Base-by-base conservation (phyloP, 2,888 invertebrate genomes). In the Drosophila engyochracea region DNA sequence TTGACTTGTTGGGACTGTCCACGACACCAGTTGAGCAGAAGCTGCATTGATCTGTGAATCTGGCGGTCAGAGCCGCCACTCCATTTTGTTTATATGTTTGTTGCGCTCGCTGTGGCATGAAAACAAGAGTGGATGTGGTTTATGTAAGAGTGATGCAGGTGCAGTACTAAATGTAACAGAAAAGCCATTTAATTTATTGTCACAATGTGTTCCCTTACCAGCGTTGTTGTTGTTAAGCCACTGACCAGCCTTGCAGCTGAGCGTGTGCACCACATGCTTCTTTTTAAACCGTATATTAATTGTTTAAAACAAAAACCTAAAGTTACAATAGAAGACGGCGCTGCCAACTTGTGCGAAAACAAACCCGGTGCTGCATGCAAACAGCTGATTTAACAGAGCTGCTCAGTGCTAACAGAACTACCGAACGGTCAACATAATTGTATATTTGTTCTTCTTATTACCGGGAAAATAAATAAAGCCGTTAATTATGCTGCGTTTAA, bases 111-210 rank as follows among this genome's bases (percentile, higher is more conserved):
- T 90, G 61, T 49, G 52, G 55, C 35, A 65, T 22, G 28, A 39
- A 64, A 71, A 55, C 61, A 69, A 68, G 35, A 10, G 30, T 31
- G 28, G 41, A 51, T 35, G 55, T 53, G 57, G 89, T 92, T 92
- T 92, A 92, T 90, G 82, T 92, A 92, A 92, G 92, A 85, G 69
- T 54, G 31, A 4, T n/a, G 12, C 31, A 53, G 44, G 19, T 76
- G 74, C 51, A 58, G 12, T 51, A 37, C 35, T 65, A 51, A 35
- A 22, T 41, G 12, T 14, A 44, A 28, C 22, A 35, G 12, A 12
- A 33, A n/a, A 2, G n/a, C 14, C 3, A 0, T 5, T 3, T 4
- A 2, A 3, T 19, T 30, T 6, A 3, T 1, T 47, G 4, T 7
- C 49, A 25, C n/a, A 10, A 10, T 33, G 1, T n/a, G 0, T 35